A percentile compares a stretch with the other conserved stretches of the same genome.
Evolutionary conservation across 2,113 vertebrate species (phyloP).

Genomic region (Misgurnus mizolepis): DNA sequence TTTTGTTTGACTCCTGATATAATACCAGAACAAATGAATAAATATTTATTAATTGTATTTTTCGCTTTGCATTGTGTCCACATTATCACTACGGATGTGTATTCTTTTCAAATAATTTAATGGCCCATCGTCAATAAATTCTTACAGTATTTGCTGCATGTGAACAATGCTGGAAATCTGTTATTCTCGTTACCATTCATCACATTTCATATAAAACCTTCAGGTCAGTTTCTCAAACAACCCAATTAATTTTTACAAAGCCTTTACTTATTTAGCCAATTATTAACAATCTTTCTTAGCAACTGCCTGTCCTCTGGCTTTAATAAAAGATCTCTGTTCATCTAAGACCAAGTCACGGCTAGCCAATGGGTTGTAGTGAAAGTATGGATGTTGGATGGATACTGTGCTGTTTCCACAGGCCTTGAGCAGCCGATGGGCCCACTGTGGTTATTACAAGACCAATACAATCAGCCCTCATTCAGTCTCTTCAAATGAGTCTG

Average conservation of each 20-base stretch:
- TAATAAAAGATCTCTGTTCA: not conserved
- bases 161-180: not conserved
- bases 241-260: not conserved
- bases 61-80: no score
- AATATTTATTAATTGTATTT: no score
- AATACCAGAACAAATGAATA: no score
- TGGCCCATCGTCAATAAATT: no score
- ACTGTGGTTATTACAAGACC: constrained; percentile 55
- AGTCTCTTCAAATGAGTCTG: constrained; percentile 58
- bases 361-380: constrained; percentile 27
- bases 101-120: no score
- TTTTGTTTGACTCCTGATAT: no score
- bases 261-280: not conserved
- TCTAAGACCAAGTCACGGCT: not conserved
- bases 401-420: constrained; percentile 51
- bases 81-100: no score
- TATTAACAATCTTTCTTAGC: not conserved
- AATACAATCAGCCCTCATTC: constrained; percentile 60
- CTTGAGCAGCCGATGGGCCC: constrained; percentile 53
- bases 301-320: no score
- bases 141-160: no score
- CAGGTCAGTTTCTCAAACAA: not conserved
- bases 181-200: not conserved
- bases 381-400: not conserved
- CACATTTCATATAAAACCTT: constrained; percentile 16